Percentiles rank a stretch among this genome's conserved stretches.
These are phyloP conservation scores for Diacarnus erythraeanus DNA, from an alignment of 37 sponge, comb jelly and placozoan genomes.

Conservation along the genomic window DNA sequence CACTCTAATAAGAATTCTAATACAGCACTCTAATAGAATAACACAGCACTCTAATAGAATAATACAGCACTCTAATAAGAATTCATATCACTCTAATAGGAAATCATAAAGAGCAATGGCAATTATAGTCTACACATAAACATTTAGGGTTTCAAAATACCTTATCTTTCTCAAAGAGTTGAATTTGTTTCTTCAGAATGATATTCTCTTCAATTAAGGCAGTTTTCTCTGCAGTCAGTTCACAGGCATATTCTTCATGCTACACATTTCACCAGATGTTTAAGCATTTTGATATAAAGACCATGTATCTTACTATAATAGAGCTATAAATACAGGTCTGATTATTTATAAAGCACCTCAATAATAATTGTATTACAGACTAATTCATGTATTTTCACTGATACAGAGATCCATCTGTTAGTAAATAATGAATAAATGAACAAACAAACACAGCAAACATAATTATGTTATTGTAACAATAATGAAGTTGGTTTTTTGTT, in stretches of 20 bases:
- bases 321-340: not conserved
- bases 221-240: not conserved
- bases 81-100: too few relatives aligned
- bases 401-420: too few relatives aligned
- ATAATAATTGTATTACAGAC: too few relatives aligned
- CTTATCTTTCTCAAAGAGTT: not conserved
- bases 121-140: not conserved
- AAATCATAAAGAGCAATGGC: not conserved
- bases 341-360: too few relatives aligned
- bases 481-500: too few relatives aligned
- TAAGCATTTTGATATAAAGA: not conserved
- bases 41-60: too few relatives aligned
- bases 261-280: conserved; percentile 22
- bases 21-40: too few relatives aligned
- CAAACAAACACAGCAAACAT: too few relatives aligned
- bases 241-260: not conserved
- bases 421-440: not conserved
- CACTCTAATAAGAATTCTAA: too few relatives aligned
- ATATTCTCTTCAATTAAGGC: not conserved
- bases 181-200: conserved; percentile 1
- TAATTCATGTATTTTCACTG: too few relatives aligned
- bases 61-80: too few relatives aligned
- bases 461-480: too few relatives aligned
- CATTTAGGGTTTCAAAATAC: conserved; percentile 14
- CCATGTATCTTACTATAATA: conserved; percentile 2